A percentile compares a stretch with the other conserved stretches of the same genome.
Conservation (phyloP, 1,140 invertebrate genomes). For the Pseudachorutes palmiensis region DNA sequence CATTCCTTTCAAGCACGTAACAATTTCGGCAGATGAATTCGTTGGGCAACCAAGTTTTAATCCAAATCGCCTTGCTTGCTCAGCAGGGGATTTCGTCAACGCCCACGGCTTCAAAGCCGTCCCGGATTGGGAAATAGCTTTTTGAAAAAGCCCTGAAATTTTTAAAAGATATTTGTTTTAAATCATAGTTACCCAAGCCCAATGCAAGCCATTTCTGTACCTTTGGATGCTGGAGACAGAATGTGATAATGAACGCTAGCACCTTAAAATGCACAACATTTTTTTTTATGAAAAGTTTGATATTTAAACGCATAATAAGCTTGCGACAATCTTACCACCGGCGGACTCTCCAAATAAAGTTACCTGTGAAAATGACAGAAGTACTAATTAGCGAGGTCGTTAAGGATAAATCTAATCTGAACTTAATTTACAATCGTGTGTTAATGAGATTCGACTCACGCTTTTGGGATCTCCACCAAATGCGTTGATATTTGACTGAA, state of each 20-base stretch:
- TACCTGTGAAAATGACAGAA: background rate
- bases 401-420: background rate
- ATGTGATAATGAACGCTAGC: constrained; percentile 11
- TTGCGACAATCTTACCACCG: background rate
- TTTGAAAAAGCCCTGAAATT: constrained; percentile 1
- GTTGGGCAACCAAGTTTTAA: constrained; percentile 3
- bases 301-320: background rate
- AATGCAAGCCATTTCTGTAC: background rate
- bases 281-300: background rate
- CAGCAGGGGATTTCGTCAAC: background rate
- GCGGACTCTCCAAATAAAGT: background rate
- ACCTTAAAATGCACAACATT: background rate
- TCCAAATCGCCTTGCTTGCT: constrained; percentile 12
- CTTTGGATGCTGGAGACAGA: background rate
- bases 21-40: background rate
- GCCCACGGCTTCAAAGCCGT: constrained; percentile 9
- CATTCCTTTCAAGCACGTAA: background rate
- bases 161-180: background rate
- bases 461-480: constrained; percentile 48
- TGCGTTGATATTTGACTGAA: constrained; percentile 13
- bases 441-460: constrained; percentile 51
- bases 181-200: no score
- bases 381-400: background rate
- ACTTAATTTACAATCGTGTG: background rate
- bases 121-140: background rate